phyloP scores from a whole-genome alignment of 2,888 invertebrate genomes.

The Sarcophaga rosellei region DNA sequence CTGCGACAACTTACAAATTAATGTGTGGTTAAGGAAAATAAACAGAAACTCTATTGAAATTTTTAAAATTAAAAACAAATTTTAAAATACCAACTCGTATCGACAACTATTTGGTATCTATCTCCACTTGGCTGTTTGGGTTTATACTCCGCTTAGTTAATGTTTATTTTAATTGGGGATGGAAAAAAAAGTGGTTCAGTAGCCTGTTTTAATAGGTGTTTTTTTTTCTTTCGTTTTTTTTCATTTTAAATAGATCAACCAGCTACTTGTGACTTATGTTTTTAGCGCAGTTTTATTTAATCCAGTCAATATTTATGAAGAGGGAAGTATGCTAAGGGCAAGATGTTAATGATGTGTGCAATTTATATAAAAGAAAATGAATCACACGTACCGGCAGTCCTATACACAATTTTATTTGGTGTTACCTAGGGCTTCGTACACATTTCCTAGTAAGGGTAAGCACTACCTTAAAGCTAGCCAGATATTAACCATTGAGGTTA shows the following conservation, averaged over 20 bases:
- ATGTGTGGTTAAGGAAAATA: constrained; percentile 1
- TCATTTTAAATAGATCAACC: constrained; percentile 37
- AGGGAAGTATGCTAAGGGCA: neutral
- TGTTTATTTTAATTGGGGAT: constrained; percentile 52
- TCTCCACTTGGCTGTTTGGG: neutral
- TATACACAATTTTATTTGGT: too few species aligned
- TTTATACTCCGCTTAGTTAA: neutral
- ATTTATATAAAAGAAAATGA: too few species aligned
- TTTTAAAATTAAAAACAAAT: constrained; percentile 13
- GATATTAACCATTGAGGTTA: too few species aligned
- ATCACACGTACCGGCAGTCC: too few species aligned
- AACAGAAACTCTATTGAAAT: constrained; percentile 29
- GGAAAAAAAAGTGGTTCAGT: constrained; percentile 57
- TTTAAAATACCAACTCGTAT: constrained; percentile 38
- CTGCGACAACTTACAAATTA: constrained; percentile 58
- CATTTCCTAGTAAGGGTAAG: too few species aligned
- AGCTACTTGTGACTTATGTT: constrained; percentile 31
- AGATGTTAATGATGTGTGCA: too few species aligned
- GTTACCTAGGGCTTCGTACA: too few species aligned
- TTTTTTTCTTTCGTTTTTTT: neutral
- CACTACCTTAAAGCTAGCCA: too few species aligned
- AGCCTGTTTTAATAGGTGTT: constrained; percentile 26
- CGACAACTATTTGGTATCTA: neutral
- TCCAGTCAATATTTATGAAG: constrained; percentile 29
- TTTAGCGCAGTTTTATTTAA: constrained; percentile 23